phyloP scores from a whole-genome alignment of 2,113 vertebrate genomes.

The Halcyon senegalensis region DNA sequence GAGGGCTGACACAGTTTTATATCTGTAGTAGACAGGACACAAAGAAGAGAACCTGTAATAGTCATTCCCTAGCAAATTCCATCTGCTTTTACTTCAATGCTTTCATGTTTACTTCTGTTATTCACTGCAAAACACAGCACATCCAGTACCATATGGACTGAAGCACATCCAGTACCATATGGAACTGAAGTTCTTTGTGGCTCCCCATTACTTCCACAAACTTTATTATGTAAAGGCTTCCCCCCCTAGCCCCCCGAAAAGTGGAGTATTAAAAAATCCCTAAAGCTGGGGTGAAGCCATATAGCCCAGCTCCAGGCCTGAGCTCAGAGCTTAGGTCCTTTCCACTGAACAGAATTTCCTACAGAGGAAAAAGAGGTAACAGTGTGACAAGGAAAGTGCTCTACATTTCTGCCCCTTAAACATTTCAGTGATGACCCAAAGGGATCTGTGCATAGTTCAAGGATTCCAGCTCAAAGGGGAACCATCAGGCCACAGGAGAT shows the following conservation, averaged over 20 bases:
- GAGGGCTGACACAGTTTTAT: not conserved
- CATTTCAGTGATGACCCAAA: not conserved
- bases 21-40: not conserved
- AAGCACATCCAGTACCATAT: too few species aligned
- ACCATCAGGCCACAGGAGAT: not conserved
- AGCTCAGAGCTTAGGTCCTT: not conserved
- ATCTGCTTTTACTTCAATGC: not conserved
- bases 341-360: not conserved
- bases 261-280: not conserved
- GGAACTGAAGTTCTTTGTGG: not conserved
- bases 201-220: not conserved
- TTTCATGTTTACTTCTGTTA: not conserved
- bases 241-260: too few species aligned
- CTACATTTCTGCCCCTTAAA: not conserved
- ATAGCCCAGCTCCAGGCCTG: not conserved
- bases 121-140: not conserved
- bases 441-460: not conserved
- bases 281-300: not conserved
- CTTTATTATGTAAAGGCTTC: not conserved
- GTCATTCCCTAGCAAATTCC: not conserved
- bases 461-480: not conserved
- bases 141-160: too few species aligned
- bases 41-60: not conserved
- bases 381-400: not conserved
- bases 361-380: not conserved